phyloP scores from a whole-genome alignment of 2,888 invertebrate genomes.

The Anoplius nigerrimus region DNA sequence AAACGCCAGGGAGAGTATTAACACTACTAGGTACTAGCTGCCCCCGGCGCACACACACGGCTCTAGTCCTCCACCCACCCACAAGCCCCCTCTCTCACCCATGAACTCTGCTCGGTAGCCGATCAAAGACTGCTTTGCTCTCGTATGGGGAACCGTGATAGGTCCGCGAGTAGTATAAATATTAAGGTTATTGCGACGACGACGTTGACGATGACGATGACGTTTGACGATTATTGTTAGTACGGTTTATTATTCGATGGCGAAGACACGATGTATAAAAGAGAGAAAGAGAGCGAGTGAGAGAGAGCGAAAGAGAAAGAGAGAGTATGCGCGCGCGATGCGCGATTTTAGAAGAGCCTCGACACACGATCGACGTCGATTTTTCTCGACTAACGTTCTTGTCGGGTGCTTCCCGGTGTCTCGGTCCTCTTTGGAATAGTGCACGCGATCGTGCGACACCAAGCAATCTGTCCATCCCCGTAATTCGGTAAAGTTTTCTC shows the following conservation, averaged over 20 bases:
- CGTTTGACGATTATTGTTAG: conserved; percentile 4
- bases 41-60: background rate
- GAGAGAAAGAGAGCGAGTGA: conserved; percentile 11
- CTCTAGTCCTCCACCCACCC: background rate
- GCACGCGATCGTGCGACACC: conserved; percentile 58
- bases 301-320: conserved; percentile 9
- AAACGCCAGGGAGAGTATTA: background rate
- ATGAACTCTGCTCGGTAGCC: background rate
- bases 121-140: conserved; percentile 49
- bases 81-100: background rate
- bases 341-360: conserved; percentile 34
- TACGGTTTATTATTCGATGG: conserved; percentile 5
- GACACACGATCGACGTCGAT: conserved; percentile 31
- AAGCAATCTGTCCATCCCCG: conserved; percentile 73
- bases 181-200: conserved; percentile 34
- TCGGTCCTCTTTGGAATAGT: conserved; percentile 50
- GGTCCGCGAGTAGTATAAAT: conserved; percentile 47
- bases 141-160: conserved; percentile 42
- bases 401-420: conserved; percentile 39
- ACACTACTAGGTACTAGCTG: background rate
- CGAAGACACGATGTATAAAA: conserved; percentile 31
- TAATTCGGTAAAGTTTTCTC: conserved; percentile 73
- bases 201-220: conserved; percentile 12
- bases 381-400: conserved; percentile 24
- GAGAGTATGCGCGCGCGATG: conserved; percentile 25